Percentiles rank a stretch among this genome's conserved stretches.
Conservation (phyloP, 2,888 invertebrate species). For the Aquatica leii region DNA sequence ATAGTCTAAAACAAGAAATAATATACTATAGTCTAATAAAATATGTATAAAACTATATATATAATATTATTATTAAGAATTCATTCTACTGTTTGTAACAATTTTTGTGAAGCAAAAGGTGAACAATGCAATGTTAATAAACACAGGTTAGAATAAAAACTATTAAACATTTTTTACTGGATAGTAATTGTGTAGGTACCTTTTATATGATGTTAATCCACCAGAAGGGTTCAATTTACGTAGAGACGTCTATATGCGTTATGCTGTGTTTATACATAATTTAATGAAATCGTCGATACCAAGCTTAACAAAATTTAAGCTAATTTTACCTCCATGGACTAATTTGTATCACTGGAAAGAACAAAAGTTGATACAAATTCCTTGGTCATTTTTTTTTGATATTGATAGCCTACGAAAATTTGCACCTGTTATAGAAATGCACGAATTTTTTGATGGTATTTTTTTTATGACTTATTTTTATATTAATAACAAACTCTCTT, state of each 20-base stretch:
- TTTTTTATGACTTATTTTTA: neutral
- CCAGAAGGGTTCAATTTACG: slow-evolving; percentile 97
- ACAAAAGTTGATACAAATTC: slow-evolving; percentile 67
- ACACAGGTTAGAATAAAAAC: slow-evolving; percentile 14
- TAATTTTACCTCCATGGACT: slow-evolving; percentile 94
- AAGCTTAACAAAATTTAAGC: slow-evolving; percentile 63
- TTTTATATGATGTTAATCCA: slow-evolving; percentile 94
- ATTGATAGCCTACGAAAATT: slow-evolving; percentile 77
- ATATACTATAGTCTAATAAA: no score
- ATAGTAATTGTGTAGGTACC: slow-evolving; percentile 64
- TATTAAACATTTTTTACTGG: no score
- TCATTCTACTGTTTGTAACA: neutral
- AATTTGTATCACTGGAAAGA: slow-evolving; percentile 88
- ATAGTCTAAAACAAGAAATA: no score
- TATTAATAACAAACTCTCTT: neutral
- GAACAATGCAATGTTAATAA: neutral
- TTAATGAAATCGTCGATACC: slow-evolving; percentile 64
- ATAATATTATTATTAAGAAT: neutral
- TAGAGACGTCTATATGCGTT: slow-evolving; percentile 93
- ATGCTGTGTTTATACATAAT: slow-evolving; percentile 82
- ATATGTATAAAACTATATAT: no score
- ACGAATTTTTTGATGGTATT: slow-evolving; percentile 76
- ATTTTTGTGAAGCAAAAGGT: slow-evolving; percentile 2
- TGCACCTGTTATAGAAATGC: slow-evolving; percentile 87
- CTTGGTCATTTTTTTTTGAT: slow-evolving; percentile 91